Base-by-base conservation (phyloP, 2,888 invertebrate species). In the Apoderus coryli region DNA sequence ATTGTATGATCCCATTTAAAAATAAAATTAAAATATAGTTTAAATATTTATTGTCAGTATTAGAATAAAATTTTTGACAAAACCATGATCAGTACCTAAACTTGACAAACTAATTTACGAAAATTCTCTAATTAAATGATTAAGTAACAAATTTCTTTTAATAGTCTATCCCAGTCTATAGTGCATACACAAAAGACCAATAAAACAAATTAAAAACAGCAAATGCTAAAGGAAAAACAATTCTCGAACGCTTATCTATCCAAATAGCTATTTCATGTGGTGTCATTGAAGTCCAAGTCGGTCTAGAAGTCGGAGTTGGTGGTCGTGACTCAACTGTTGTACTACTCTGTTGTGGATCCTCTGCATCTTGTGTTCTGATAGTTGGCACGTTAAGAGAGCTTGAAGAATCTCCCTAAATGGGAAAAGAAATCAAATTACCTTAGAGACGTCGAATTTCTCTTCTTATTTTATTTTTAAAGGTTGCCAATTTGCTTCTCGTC, bases 251-350 rank as follows among this genome's bases (percentile, higher is more conserved):
- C 31, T 69, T 74, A 60, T 86, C 86, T 41, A 86, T 82, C 82
- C 84, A 86, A 29, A 75, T 77, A 39, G 86, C 79, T 32, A 86
- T 81, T 56, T 86, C 79, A 47, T 85, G 85, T 0, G 86, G 84
- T 2, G 85, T 84, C 74, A 85, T 78, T 10, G 81, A 81, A 27
- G 82, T 81, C 72, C 77, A 76, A 14, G 60, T 58, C 32, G 60
- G 63, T 16, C 59, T 2, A 52, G 58, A 25, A 26, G 39, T 31
- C 5, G 60, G 4, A 52, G 58, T 32, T 19, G 41, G 34, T 14
- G 31, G 33, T 15, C 33, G 31, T 11, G 31, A 34, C 15, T 25
- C 27, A 7, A 26, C 24, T 24, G 5, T 15, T 10, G 33, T 31
- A 13, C 29, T 72, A 50, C 76, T 74, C 45, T 68, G 69, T 43